These are phyloP conservation scores for Piscicola geometra DNA, from an alignment of 2,888 invertebrate species.

Conservation along the genomic window DNA sequence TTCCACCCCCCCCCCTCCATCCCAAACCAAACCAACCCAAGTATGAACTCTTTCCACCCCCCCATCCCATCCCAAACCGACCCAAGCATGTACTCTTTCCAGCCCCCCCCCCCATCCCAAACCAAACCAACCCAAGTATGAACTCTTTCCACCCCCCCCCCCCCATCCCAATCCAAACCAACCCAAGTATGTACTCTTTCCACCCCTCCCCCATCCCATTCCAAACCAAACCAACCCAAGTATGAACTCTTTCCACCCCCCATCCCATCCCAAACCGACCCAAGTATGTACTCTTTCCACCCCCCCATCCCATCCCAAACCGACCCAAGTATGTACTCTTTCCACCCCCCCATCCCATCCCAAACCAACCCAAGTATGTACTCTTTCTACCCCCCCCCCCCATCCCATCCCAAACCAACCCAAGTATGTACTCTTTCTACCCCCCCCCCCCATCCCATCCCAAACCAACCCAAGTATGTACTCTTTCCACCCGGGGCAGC, in stretches of 20 bases:
- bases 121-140: too few relatives aligned
- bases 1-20: too few relatives aligned
- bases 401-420: neutral
- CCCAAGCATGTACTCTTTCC: too few relatives aligned
- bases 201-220: too few relatives aligned
- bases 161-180: too few relatives aligned
- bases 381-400: neutral
- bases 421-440: slow-evolving; percentile 93
- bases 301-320: neutral
- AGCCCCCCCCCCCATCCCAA: too few relatives aligned
- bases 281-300: neutral
- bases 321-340: neutral
- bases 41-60: too few relatives aligned
- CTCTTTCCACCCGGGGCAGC: slow-evolving; percentile 98
- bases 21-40: too few relatives aligned
- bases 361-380: neutral
- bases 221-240: too few relatives aligned
- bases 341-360: neutral
- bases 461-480: slow-evolving; percentile 72
- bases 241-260: neutral
- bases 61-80: too few relatives aligned
- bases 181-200: too few relatives aligned
- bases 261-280: neutral
- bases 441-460: slow-evolving; percentile 53
- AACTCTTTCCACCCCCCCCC: too few relatives aligned